Conservation (phyloP, 2,797 vertebrate genomes). For the Delichon dasypus region DNA sequence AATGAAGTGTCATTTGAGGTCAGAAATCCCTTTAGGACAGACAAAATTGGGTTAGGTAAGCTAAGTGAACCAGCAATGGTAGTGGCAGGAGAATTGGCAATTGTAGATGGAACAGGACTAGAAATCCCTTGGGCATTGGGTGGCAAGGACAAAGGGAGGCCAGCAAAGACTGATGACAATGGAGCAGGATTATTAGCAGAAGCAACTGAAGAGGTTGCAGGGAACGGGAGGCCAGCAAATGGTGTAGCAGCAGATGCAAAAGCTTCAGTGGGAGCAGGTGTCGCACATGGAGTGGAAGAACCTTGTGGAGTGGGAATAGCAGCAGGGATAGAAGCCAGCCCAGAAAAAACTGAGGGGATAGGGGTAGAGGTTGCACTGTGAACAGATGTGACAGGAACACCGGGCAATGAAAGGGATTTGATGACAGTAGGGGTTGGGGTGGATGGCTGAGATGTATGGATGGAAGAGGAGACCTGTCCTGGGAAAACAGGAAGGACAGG, state of each 20-base stretch:
- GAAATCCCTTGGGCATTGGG: conserved; percentile 75
- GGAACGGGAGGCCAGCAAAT: conserved; percentile 77
- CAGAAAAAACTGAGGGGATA: conserved; percentile 82
- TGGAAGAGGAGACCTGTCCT: conserved; percentile 80
- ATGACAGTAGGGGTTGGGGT: conserved; percentile 85
- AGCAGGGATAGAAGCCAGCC: conserved; percentile 81
- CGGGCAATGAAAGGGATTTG: conserved; percentile 82
- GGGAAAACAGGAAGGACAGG: conserved; percentile 81
- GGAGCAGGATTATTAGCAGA: conserved; percentile 67
- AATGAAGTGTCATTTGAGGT: conserved; percentile 79
- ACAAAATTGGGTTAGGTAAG: conserved; percentile 76
- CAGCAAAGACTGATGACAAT: conserved; percentile 75
- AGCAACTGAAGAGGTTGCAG: conserved; percentile 70
- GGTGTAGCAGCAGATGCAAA: conserved; percentile 79
- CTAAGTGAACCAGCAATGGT: conserved; percentile 76
- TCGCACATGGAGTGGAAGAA: conserved; percentile 77
- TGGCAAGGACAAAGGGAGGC: conserved; percentile 73
- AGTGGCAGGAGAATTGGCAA: conserved; percentile 73
- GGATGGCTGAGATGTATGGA: conserved; percentile 79
- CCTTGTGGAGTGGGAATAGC: conserved; percentile 69
- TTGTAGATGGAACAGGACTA: conserved; percentile 66
- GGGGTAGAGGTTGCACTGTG: conserved; percentile 73
- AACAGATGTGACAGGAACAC: conserved; percentile 61
- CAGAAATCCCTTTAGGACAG: conserved; percentile 83
- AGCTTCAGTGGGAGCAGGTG: conserved; percentile 76